A percentile compares a stretch with the other conserved stretches of the same genome.
Evolutionary conservation across 2,888 invertebrate species (phyloP).

Genomic region (Dromius quadrimaculatus): DNA sequence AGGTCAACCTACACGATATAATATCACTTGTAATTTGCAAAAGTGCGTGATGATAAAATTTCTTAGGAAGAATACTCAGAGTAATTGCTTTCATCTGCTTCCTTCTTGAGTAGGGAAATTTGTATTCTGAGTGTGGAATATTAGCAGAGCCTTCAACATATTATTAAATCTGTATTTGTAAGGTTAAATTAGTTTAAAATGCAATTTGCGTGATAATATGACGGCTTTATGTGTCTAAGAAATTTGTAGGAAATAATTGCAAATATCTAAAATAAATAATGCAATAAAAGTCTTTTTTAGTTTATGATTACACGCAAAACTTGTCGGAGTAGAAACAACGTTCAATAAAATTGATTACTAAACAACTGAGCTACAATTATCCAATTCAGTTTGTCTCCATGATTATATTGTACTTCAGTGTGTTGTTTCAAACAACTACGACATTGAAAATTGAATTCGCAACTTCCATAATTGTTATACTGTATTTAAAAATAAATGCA

Average conservation of each 20-base stretch:
- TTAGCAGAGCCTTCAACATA: neutral
- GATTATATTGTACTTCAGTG: conserved; percentile 39
- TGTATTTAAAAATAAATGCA: too few relatives aligned
- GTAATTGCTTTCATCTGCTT: neutral
- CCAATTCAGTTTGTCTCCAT: conserved; percentile 40
- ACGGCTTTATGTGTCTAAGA: neutral
- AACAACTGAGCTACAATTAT: conserved; percentile 32
- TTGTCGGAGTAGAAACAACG: too few relatives aligned
- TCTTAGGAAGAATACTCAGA: neutral
- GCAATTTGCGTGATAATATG: neutral
- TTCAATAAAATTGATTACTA: neutral
- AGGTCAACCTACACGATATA: neutral
- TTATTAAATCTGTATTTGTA: neutral
- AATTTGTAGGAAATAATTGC: neutral
- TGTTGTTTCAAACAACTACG: too few relatives aligned
- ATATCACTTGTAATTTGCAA: neutral
- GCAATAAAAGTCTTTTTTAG: neutral
- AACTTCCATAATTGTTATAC: too few relatives aligned
- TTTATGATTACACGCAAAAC: neutral
- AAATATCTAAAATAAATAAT: neutral
- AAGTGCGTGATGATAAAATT: neutral
- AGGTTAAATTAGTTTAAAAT: conserved; percentile 1
- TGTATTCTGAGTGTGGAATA: neutral
- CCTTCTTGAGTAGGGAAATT: neutral
- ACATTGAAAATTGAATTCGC: conserved; percentile 8